Conservation (phyloP, 2,113 vertebrate genomes). For the Semnornis frantzii region DNA sequence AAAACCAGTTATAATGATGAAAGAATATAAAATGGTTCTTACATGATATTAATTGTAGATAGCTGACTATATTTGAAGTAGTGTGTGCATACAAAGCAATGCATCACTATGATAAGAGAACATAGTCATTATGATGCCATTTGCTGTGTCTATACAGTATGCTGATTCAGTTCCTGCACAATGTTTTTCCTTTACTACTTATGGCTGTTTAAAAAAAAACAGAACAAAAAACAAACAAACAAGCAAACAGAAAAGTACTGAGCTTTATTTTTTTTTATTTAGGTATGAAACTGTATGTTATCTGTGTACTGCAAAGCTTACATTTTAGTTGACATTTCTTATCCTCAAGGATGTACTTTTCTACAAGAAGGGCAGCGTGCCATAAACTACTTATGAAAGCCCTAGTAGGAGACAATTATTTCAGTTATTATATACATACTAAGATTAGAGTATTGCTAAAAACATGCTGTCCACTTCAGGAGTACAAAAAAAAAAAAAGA, state of each 20-base stretch:
- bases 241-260: neutral
- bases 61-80: neutral
- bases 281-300: neutral
- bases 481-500: neutral
- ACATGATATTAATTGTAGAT: neutral
- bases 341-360: constrained; percentile 26
- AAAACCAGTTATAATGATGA: neutral
- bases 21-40: neutral
- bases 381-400: constrained; percentile 16
- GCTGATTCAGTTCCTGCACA: constrained; percentile 1
- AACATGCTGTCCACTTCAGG: neutral
- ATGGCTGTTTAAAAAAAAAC: neutral
- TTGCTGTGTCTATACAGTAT: constrained; percentile 5
- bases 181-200: neutral
- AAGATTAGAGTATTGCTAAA: neutral
- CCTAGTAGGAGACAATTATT: neutral
- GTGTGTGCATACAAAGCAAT: constrained; percentile 19
- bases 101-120: constrained; percentile 22
- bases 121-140: neutral
- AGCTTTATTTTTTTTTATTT: neutral
- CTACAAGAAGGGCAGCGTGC: neutral
- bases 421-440: neutral
- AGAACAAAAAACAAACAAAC: neutral
- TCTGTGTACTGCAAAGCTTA: constrained; percentile 12
- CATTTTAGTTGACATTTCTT: constrained; percentile 53